Conservation (phyloP, 2,888 invertebrate species). For the Rhagonycha fulva region DNA sequence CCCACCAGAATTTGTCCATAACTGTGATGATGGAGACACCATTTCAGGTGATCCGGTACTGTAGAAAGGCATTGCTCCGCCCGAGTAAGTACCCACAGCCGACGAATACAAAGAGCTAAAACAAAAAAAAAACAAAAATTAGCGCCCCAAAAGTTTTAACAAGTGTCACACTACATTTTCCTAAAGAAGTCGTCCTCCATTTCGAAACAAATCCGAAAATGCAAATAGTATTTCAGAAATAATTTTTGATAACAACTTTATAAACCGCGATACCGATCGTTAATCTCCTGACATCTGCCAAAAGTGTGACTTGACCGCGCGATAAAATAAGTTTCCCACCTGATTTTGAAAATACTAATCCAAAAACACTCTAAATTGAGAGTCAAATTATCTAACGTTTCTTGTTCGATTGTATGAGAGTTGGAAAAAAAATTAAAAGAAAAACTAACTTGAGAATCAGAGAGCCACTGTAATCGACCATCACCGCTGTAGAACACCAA, state of each 20-base stretch:
- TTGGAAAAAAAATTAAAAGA: not conserved
- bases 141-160: not conserved
- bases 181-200: not conserved
- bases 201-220: not conserved
- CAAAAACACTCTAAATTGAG: not conserved
- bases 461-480: slow-evolving; percentile 19
- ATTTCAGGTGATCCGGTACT: slow-evolving; percentile 49
- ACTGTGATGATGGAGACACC: slow-evolving; percentile 41
- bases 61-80: slow-evolving; percentile 43
- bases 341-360: not conserved
- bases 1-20: slow-evolving; percentile 52
- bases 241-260: not conserved
- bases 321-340: slow-evolving; percentile 2
- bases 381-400: not conserved
- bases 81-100: slow-evolving; percentile 39
- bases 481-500: slow-evolving; percentile 14
- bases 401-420: not conserved
- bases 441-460: slow-evolving; percentile 16
- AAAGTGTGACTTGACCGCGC: slow-evolving; percentile 6
- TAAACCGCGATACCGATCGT: not conserved
- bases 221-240: not conserved
- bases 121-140: slow-evolving; percentile 31
- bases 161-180: not conserved
- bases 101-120: slow-evolving; percentile 49
- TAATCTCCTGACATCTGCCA: not conserved